Percentiles rank a stretch among this genome's conserved stretches.
These are phyloP conservation scores for Leucoraja erinaceus DNA, from an alignment of 2,113 vertebrate species.

Conservation along the genomic window DNA sequence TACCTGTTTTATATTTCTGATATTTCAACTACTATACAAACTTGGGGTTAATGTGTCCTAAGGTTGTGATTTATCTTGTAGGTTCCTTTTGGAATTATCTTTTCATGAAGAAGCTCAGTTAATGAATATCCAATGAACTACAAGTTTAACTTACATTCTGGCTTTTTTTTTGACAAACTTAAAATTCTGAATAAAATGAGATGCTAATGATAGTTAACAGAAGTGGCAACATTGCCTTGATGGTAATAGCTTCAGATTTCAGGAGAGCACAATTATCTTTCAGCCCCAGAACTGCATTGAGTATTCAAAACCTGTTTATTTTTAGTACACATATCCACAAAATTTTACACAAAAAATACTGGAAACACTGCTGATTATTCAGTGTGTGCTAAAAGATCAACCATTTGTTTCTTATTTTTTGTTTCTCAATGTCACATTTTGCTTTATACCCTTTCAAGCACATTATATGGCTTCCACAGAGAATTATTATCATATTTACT, in stretches of 20 bases:
- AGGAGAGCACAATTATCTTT: background rate
- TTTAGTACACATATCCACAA: background rate
- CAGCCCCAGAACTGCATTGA: background rate
- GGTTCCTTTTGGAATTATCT: background rate
- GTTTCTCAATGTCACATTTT: background rate
- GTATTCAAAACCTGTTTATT: background rate
- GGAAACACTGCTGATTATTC: background rate
- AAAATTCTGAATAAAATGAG: slow-evolving; percentile 3
- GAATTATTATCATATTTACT: background rate
- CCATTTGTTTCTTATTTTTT: background rate
- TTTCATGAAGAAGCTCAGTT: background rate
- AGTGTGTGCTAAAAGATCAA: background rate
- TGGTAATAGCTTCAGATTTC: background rate
- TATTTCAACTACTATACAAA: background rate
- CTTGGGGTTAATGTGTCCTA: background rate
- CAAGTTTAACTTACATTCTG: background rate
- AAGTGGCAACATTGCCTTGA: background rate
- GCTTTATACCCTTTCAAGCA: background rate
- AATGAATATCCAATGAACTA: background rate
- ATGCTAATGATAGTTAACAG: background rate
- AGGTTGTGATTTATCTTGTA: slow-evolving; percentile 1
- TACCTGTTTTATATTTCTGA: slow-evolving; percentile 2
- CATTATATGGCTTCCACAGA: background rate
- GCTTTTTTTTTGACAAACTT: background rate
- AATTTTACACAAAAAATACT: background rate